Percentiles rank a stretch among this genome's conserved stretches.
Evolutionary conservation across 2,888 invertebrate species (phyloP).

Genomic region (Cetonia aurata): DNA sequence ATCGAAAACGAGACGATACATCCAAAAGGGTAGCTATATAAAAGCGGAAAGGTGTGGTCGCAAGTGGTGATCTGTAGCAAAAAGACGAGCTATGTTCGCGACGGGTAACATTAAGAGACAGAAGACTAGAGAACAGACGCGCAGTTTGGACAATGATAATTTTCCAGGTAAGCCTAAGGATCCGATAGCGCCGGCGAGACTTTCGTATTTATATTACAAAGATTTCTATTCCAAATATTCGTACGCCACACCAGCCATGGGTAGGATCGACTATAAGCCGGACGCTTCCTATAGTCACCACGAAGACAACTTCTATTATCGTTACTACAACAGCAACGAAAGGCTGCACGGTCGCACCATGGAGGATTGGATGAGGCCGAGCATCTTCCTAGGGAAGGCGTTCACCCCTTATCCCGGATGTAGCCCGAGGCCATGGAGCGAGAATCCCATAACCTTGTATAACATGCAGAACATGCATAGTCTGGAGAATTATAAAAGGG

Average conservation of each 20-base stretch:
- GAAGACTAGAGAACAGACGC: slow-evolving; percentile 45
- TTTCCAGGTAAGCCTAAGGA: slow-evolving; percentile 49
- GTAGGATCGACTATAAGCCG: slow-evolving; percentile 53
- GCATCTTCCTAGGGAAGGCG: slow-evolving; percentile 69
- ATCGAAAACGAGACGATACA: too few relatives aligned
- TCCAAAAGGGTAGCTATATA: too few relatives aligned
- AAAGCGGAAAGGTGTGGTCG: too few relatives aligned
- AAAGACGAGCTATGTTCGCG: slow-evolving; percentile 38
- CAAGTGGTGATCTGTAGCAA: too few relatives aligned
- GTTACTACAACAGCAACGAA: slow-evolving; percentile 72
- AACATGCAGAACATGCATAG: slow-evolving; percentile 58
- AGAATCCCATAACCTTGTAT: slow-evolving; percentile 62
- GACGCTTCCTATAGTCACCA: slow-evolving; percentile 47
- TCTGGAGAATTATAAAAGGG: slow-evolving; percentile 72
- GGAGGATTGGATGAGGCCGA: slow-evolving; percentile 76
- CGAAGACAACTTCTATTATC: slow-evolving; percentile 62
- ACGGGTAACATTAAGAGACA: slow-evolving; percentile 45
- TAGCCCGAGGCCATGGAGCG: slow-evolving; percentile 71
- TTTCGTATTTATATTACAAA: slow-evolving; percentile 34
- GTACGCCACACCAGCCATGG: slow-evolving; percentile 49
- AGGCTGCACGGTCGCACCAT: slow-evolving; percentile 71
- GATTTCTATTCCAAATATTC: slow-evolving; percentile 42
- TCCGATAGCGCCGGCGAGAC: neutral
- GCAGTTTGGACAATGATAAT: slow-evolving; percentile 47
- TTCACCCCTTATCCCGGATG: slow-evolving; percentile 60